Evolutionary conservation across 2,888 invertebrate species (phyloP).

Genomic region (Dicyrtomina minuta): DNA sequence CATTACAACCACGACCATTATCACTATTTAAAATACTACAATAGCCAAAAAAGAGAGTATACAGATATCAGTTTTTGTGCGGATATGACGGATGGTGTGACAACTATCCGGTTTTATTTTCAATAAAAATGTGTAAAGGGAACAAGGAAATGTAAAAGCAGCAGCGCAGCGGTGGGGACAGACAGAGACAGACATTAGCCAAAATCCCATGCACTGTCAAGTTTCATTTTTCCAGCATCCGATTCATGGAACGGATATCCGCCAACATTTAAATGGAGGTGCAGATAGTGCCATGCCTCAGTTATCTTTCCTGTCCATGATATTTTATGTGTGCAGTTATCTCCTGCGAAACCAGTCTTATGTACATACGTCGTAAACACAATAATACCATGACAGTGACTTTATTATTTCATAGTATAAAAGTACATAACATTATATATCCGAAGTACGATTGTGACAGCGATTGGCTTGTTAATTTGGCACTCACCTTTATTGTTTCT

Average conservation of each 20-base stretch:
- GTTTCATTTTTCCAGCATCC: slow-evolving; percentile 14
- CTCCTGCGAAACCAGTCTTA: too few relatives aligned
- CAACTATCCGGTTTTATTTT: slow-evolving; percentile 1
- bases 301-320: too few relatives aligned
- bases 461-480: too few relatives aligned
- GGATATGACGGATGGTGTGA: not conserved
- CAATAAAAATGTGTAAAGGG: not conserved
- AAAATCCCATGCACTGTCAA: not conserved
- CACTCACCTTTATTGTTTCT: slow-evolving; percentile 9
- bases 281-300: not conserved
- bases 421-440: too few relatives aligned
- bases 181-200: not conserved
- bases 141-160: too few relatives aligned
- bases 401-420: not conserved
- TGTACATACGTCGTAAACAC: not conserved
- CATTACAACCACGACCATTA: too few relatives aligned
- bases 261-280: not conserved
- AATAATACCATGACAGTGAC: slow-evolving; percentile 2
- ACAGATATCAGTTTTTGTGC: too few relatives aligned
- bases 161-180: too few relatives aligned
- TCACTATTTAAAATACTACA: too few relatives aligned
- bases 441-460: too few relatives aligned
- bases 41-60: too few relatives aligned
- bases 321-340: not conserved
- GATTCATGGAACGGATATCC: slow-evolving; percentile 27